Conservation (phyloP, 2,113 vertebrate species). For the Amblyornis subalaris region DNA sequence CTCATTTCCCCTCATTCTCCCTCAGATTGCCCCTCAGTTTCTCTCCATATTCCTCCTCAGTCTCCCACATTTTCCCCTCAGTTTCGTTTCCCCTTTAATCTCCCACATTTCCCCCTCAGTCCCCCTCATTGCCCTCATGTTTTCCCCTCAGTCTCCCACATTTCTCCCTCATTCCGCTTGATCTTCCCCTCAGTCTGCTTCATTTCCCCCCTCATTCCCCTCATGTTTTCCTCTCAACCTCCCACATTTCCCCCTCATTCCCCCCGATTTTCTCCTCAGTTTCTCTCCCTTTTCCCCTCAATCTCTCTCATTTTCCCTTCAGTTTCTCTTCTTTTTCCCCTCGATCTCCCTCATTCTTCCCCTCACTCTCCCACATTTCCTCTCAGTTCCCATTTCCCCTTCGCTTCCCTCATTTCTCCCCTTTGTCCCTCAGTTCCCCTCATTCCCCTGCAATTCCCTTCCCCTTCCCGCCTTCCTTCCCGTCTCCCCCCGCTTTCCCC, state of each 20-base stretch:
- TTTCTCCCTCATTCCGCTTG: background rate
- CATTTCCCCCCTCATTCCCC: background rate
- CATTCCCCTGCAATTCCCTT: background rate
- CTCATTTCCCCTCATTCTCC: background rate
- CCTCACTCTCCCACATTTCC: background rate
- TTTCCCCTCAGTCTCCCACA: background rate
- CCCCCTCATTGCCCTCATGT: background rate
- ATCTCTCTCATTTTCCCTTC: background rate
- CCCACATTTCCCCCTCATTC: background rate
- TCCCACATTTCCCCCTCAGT: background rate
- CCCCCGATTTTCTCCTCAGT: background rate
- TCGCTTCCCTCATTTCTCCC: background rate
- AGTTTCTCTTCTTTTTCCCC: rapidly evolving
- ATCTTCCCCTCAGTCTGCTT: no score
- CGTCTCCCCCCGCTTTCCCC: background rate
- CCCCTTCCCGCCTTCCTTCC: background rate
- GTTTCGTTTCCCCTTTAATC: background rate
- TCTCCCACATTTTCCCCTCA: background rate
- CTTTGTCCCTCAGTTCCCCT: background rate
- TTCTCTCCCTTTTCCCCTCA: background rate
- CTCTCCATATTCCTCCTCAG: background rate
- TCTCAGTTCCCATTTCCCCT: background rate
- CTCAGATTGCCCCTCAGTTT: background rate
- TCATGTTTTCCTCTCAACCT: background rate
- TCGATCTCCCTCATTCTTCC: background rate